Evolutionary conservation across 1,140 invertebrate species (phyloP), one percentile per base, ranked within the genome.

Genomic region (Orchesella cincta): DNA sequence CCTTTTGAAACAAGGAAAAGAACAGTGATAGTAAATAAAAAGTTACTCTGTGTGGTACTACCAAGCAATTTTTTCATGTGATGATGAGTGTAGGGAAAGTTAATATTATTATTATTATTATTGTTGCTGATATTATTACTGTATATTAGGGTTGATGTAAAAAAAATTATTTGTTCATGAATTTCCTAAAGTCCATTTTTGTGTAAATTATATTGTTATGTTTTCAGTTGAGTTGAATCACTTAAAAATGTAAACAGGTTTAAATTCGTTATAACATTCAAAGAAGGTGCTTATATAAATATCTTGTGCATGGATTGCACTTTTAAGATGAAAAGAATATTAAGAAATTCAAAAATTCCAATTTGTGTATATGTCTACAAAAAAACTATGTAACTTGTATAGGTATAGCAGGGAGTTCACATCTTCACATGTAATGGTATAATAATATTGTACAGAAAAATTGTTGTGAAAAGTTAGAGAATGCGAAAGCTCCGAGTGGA

Each of bases 231-330:
- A 18, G 18, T 46, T 14, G 23, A 57, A n/a, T 57, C 23, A 23
- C 23, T 23, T 14, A 57, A 12, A 46, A 46, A 46, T 57, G 23
- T 12, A 14, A 57, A 3, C 52, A 57, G 8, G 5, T 14, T 57
- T 3, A 57, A 57, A 14, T 14, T 12, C 23, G 5, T 67, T 31
- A 67, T 67, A 31, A 31, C n/a, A 31, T 31, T 67, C 62, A 67
- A 31, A 5, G 26, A 67, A 67, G 62, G 62, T 67, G 62, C 62
- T 67, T 67, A 67, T 16, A 67, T 62, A 62, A n/a, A 67, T 67
- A 67, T 67, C 62, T 67, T 67, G 62, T 67, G 62, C 62, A 67
- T 67, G 31, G 62, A 67, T 33, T 67, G 62, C 62, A 67, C 62
- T 14, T 12, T 46, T 31, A 31, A 67, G 14, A 67, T 8, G n/a